These are phyloP conservation scores for Brachyistius frenatus DNA, from an alignment of 2,113 vertebrate species.

Conservation along the genomic window DNA sequence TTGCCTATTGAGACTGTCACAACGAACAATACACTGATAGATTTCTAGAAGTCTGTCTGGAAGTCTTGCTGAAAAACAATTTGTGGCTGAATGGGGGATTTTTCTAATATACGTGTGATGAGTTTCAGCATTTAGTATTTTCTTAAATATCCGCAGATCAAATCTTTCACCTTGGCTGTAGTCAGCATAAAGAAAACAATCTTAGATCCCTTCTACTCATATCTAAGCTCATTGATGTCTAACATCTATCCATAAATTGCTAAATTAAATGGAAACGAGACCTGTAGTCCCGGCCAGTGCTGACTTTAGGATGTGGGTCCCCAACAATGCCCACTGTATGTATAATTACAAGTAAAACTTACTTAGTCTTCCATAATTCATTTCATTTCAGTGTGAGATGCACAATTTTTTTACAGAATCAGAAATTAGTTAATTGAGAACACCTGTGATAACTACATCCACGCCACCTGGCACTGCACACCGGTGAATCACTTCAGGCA, in stretches of 20 bases:
- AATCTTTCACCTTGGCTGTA: not conserved
- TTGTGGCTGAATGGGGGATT: not conserved
- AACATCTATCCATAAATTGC: not conserved
- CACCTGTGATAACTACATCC: slow-evolving; percentile 38
- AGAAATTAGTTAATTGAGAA: slow-evolving; percentile 31
- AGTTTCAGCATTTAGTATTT: not conserved
- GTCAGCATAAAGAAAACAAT: not conserved
- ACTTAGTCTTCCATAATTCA: not conserved
- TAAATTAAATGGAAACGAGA: not conserved
- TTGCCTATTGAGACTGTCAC: slow-evolving; percentile 47
- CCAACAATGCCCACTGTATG: not conserved
- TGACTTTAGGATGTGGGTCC: not conserved
- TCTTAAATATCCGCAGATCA: not conserved
- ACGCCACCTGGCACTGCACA: slow-evolving; percentile 28
- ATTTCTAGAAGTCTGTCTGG: slow-evolving; percentile 15
- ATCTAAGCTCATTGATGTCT: not conserved
- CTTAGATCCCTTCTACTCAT: too few species aligned
- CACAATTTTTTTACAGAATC: slow-evolving; percentile 22
- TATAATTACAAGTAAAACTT: not conserved
- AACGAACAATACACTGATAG: slow-evolving; percentile 46
- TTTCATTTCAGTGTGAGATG: slow-evolving; percentile 3
- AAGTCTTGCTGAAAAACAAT: slow-evolving; percentile 12
- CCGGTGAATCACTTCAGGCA: slow-evolving; percentile 55
- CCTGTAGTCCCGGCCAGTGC: not conserved
- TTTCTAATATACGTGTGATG: not conserved